phyloP scores from a whole-genome alignment of 2,888 invertebrate species.

The Ophion ellenae region DNA sequence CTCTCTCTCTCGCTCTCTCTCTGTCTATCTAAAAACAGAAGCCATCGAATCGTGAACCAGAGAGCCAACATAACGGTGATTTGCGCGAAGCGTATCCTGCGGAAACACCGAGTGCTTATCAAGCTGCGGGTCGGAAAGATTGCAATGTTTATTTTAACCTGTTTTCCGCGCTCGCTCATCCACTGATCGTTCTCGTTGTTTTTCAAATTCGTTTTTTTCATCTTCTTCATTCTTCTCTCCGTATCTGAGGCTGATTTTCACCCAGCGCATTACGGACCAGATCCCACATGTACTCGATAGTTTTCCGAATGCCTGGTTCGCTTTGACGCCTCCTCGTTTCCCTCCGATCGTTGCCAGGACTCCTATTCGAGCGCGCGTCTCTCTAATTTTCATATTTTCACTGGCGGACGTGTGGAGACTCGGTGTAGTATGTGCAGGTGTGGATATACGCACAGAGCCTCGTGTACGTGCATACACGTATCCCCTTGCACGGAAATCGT shows the following conservation, averaged over 20 bases:
- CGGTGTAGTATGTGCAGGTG: background rate
- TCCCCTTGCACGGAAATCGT: constrained; percentile 35
- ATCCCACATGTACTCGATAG: constrained; percentile 45
- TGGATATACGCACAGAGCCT: background rate
- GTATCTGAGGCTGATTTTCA: constrained; percentile 55
- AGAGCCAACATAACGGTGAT: constrained; percentile 74
- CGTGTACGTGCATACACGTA: constrained; percentile 5
- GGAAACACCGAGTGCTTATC: constrained; percentile 77
- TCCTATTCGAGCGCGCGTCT: constrained; percentile 26
- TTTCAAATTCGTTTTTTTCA: constrained; percentile 46
- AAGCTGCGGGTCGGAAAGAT: constrained; percentile 70
- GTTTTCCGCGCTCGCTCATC: constrained; percentile 51
- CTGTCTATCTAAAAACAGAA: background rate
- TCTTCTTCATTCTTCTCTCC: constrained; percentile 42
- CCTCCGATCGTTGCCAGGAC: constrained; percentile 18
- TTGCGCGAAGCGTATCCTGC: constrained; percentile 77
- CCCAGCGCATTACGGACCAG: constrained; percentile 36
- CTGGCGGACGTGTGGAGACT: background rate
- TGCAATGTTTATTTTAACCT: constrained; percentile 71
- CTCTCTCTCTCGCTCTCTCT: constrained; percentile 14
- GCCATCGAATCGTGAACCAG: constrained; percentile 57
- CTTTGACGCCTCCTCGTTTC: constrained; percentile 16
- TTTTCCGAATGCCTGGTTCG: constrained; percentile 12
- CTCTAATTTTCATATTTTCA: constrained; percentile 51
- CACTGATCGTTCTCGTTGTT: constrained; percentile 62